phyloP scores from a whole-genome alignment of 2,888 invertebrate species.

The Lasioglossum morio region DNA sequence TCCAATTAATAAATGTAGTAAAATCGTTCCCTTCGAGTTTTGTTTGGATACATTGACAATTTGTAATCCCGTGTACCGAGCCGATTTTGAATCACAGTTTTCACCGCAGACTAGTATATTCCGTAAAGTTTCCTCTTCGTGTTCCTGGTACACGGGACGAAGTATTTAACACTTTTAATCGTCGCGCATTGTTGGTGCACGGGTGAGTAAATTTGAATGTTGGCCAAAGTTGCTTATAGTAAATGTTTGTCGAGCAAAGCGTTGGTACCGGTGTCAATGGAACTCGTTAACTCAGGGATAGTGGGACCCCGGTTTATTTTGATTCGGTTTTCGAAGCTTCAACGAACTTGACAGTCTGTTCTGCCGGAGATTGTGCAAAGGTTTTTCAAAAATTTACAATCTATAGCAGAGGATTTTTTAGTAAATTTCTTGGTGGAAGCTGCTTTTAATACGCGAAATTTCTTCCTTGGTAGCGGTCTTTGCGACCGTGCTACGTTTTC shows the following conservation, averaged over 20 bases:
- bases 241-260: background rate
- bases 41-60: background rate
- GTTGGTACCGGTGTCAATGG: background rate
- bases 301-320: background rate
- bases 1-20: background rate
- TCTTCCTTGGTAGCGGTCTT: background rate
- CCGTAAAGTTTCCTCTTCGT: background rate
- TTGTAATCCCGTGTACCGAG: background rate
- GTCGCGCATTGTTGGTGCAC: background rate
- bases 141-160: background rate
- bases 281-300: background rate
- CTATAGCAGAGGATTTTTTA: background rate
- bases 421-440: background rate
- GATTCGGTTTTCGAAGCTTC: background rate
- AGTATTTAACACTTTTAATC: conserved; percentile 4
- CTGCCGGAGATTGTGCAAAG: background rate
- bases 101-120: background rate
- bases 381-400: background rate
- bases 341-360: background rate
- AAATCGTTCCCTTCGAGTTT: background rate
- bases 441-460: background rate
- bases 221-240: background rate
- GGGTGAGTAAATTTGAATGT: background rate
- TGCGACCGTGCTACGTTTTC: background rate
- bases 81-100: background rate